Base-by-base conservation (phyloP, 2,888 invertebrate genomes). In the Xestia rhomboidea region DNA sequence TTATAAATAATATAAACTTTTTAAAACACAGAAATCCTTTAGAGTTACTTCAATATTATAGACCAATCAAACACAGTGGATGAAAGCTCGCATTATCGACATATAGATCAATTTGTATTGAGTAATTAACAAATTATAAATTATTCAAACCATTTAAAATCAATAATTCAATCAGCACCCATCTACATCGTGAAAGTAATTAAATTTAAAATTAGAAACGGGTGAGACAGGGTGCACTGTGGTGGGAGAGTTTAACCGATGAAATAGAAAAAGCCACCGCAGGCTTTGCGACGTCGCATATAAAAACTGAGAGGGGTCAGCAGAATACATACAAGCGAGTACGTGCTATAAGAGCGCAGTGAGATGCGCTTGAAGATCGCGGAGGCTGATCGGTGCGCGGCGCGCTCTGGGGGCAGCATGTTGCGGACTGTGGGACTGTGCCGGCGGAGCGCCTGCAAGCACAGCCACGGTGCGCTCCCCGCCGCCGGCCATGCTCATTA, bases 321-420 rank as follows among this genome's bases (percentile, higher is more conserved):
- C 67, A 44, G 57, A 69, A 95, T 96, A 96, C 97, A 93, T 96
- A 97, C 97, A 87, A 97, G 94, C 85, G 96, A 96, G 89, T 96
- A 96, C 83, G 94, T 95, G 94, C 95, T 96, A 93, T 93, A 95
- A 84, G 95, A 92, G 88, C 94, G 95, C 89, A 95, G 89, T 74
- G 96, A 94, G 89, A 96, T 92, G 84, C 95, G 95, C 85, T 96
- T 96, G 91, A 96, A 92, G 90, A 97, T 93, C 91, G 96, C 95
- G 91, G 95, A 93, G 91, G 95, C 95, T 90, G 94, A 93, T 89
- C 94, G 95, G 85, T 94, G 94, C 85, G 93, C 94, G 90, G 93
- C 90, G 90, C 95, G 94, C 93, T 96, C 96, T 83, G 95, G 93
- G 89, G 96, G 96, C 94, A 96, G 93, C 97, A 97, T 96, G 89